A percentile compares a stretch with the other conserved stretches of the same genome.
Conservation (phyloP, 1,140 invertebrate species). For the Colletes gigas region DNA sequence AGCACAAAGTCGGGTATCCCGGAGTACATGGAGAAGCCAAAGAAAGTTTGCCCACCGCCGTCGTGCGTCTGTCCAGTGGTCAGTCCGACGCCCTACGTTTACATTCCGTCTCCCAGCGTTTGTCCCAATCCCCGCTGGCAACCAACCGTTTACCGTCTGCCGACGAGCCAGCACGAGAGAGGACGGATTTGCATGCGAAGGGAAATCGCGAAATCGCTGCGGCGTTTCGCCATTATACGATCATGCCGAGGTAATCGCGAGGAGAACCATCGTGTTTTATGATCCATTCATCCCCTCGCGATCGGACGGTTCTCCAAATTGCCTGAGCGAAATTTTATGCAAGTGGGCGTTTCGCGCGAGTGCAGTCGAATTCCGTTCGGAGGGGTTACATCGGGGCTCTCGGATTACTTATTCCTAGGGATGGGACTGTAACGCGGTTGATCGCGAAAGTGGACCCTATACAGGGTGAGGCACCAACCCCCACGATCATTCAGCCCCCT, state of each 20-base stretch:
- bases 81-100: conserved; percentile 19
- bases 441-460: too few species aligned
- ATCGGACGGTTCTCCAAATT: conserved; percentile 37
- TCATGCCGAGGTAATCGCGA: conserved; percentile 30
- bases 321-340: conserved; percentile 24
- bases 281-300: conserved; percentile 30
- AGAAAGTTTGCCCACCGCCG: background rate
- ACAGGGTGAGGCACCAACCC: too few species aligned
- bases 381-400: too few species aligned
- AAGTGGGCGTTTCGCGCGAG: background rate
- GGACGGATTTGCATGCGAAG: conserved; percentile 27
- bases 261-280: conserved; percentile 32
- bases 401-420: too few species aligned
- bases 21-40: background rate
- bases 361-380: background rate
- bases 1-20: too few species aligned
- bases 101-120: conserved; percentile 3
- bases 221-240: conserved; percentile 17
- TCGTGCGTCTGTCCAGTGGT: background rate
- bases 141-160: background rate
- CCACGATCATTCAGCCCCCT: too few species aligned
- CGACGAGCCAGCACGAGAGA: background rate
- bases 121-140: background rate
- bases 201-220: background rate
- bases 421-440: too few species aligned